A percentile compares a stretch with the other conserved stretches of the same genome.
Conservation (phyloP, 2,888 invertebrate species). For the Plebejus anna region DNA sequence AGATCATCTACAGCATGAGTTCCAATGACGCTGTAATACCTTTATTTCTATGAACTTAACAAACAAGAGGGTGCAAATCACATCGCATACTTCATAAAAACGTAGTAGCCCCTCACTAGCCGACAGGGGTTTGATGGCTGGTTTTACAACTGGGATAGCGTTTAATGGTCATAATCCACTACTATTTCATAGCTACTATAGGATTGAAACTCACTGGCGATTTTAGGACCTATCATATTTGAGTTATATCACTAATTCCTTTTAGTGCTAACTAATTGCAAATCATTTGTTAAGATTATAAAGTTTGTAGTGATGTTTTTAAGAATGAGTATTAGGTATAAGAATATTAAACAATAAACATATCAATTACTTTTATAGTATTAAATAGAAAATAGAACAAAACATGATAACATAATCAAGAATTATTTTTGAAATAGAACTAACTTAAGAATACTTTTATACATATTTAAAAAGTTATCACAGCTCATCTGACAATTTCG, state of each 20-base stretch:
- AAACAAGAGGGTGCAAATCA: background rate
- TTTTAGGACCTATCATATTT: background rate
- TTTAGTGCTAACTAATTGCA: background rate
- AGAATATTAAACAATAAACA: too few relatives aligned
- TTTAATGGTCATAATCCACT: conserved; percentile 74
- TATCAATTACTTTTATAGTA: too few relatives aligned
- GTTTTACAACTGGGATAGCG: conserved; percentile 64
- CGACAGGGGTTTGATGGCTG: conserved; percentile 64
- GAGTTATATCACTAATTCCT: background rate
- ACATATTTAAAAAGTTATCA: too few relatives aligned
- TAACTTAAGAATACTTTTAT: too few relatives aligned
- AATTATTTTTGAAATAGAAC: too few relatives aligned
- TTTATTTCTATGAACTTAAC: background rate
- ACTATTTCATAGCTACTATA: conserved; percentile 29
- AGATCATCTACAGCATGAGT: background rate
- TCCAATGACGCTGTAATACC: background rate
- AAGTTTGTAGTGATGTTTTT: background rate
- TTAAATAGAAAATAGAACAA: too few relatives aligned
- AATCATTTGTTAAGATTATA: background rate
- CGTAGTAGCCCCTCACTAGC: conserved; percentile 26
- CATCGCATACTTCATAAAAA: background rate
- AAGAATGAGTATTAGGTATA: too few relatives aligned
- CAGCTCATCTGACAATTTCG: too few relatives aligned
- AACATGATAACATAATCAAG: too few relatives aligned
- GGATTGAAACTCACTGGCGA: background rate